Evolutionary conservation across 1,140 invertebrate genomes (phyloP).

Genomic region (Calycopis cecrops): DNA sequence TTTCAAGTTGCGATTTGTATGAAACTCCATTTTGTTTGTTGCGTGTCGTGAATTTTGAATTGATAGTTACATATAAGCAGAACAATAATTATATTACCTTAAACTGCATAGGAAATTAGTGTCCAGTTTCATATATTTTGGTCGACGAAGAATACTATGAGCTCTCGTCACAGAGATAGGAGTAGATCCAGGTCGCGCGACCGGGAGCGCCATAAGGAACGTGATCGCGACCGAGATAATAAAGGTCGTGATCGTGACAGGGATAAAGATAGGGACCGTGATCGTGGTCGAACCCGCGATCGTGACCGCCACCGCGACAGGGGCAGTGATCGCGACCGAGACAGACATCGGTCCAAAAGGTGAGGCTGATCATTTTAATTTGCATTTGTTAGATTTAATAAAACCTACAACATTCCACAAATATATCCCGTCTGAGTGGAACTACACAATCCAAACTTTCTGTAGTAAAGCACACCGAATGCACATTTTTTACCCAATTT

Average conservation of each 20-base stretch:
- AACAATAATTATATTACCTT: no score
- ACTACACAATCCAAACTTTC: no score
- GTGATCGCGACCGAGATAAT: conserved; percentile 50
- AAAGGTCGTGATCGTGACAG: conserved; percentile 37
- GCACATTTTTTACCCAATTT: no score
- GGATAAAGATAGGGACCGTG: conserved; percentile 55
- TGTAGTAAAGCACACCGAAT: no score
- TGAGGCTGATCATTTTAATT: neutral
- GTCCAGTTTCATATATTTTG: no score
- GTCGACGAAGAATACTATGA: conserved; percentile 33
- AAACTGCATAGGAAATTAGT: no score
- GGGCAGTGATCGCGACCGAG: conserved; percentile 37
- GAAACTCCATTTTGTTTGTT: conserved; percentile 14
- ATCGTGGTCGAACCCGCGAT: conserved; percentile 42
- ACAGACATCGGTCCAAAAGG: conserved; percentile 69
- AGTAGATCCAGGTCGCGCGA: conserved; percentile 42
- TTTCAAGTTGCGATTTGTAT: no score
- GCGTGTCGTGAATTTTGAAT: conserved; percentile 1
- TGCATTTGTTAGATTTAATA: no score
- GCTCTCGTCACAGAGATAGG: conserved; percentile 68
- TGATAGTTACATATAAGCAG: neutral
- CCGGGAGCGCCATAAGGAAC: conserved; percentile 50
- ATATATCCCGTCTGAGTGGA: no score
- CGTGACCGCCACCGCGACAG: conserved; percentile 66
- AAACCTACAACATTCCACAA: no score